phyloP scores from a whole-genome alignment of 1,140 invertebrate species.

The Dolichoris vasculosae region DNA sequence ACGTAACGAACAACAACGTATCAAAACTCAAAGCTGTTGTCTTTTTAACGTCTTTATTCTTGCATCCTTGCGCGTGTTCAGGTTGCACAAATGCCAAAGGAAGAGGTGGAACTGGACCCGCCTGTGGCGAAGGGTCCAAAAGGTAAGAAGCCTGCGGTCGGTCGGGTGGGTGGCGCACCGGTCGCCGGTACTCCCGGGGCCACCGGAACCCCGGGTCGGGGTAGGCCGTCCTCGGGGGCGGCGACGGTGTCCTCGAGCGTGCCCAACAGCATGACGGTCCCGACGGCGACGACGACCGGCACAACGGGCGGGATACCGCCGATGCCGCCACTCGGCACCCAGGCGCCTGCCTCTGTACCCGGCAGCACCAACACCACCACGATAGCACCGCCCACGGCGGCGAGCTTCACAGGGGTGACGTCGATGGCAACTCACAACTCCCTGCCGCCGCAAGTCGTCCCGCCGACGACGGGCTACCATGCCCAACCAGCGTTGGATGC shows the following conservation, averaged over 20 bases:
- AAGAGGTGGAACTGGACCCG: constrained; percentile 88
- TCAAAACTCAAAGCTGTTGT: no score
- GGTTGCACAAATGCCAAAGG: constrained; percentile 95
- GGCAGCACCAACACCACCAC: constrained; percentile 77
- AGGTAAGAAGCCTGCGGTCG: constrained; percentile 75
- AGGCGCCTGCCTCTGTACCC: constrained; percentile 74
- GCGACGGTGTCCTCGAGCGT: constrained; percentile 71
- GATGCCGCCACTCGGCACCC: constrained; percentile 74
- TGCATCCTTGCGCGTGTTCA: constrained; percentile 63
- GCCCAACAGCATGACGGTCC: constrained; percentile 67
- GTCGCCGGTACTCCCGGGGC: constrained; percentile 61
- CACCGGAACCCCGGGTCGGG: constrained; percentile 64
- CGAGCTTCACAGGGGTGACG: constrained; percentile 66
- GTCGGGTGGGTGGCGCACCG: constrained; percentile 60
- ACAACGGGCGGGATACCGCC: constrained; percentile 70
- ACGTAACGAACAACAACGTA: no score
- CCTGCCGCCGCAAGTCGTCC: constrained; percentile 76
- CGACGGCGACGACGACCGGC: constrained; percentile 67
- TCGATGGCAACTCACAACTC: constrained; percentile 75
- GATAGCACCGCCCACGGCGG: constrained; percentile 69
- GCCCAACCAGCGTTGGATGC: constrained; percentile 74
- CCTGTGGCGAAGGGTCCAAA: constrained; percentile 83
- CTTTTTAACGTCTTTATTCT: no score
- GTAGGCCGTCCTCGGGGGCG: constrained; percentile 68
- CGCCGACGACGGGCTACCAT: constrained; percentile 75